Evolutionary conservation across 2,113 vertebrate species (phyloP), one percentile per base, ranked within the genome.

Genomic region (Actinemys pallida): DNA sequence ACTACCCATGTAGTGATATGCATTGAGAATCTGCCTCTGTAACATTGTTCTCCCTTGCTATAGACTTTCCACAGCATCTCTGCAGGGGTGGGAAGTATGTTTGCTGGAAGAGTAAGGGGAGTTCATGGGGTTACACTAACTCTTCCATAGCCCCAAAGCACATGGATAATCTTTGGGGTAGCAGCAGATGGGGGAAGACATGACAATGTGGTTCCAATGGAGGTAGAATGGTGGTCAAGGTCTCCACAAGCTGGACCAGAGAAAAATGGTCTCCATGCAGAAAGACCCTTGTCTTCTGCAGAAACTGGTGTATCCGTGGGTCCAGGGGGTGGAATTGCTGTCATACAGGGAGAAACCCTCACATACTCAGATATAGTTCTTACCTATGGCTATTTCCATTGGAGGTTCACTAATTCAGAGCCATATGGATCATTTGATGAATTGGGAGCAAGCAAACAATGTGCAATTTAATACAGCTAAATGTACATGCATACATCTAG

Each of bases 131-230:
- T 65, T 69, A 69, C 31, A 69, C 16, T 62, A 62, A 62, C 59
- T 69, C 31, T 19, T 69, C 24, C 3, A 12, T 9, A 86, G 75
- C 22, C n/a, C 47, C 53, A 52, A 39, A n/a, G 25, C 5, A 45
- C 0, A 2, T 24, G 42, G 35, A 82, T 81, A n/a, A 5, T 5
- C 3, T 2, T 29, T 49, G 78, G 52, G 3, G 7, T 12, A 54
- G 57, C 24, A 87, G 16, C 8, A 90, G 62, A 9, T 49, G 31
- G 1, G 25, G 0, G 3, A 90, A 42, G 3, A 10, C 25, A 1
- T 27, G n/a, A 27, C 59, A 24, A 14, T 14, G 1, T 1, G 0
- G 2, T 27, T 89, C 83, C 87, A 25, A 4, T 56, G 80, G 80
- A 81, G 83, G 56, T 4, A 39, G 5, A 65, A 31, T 65, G 31